phyloP scores from a whole-genome alignment of 2,113 vertebrate species.

The Conger conger region DNA sequence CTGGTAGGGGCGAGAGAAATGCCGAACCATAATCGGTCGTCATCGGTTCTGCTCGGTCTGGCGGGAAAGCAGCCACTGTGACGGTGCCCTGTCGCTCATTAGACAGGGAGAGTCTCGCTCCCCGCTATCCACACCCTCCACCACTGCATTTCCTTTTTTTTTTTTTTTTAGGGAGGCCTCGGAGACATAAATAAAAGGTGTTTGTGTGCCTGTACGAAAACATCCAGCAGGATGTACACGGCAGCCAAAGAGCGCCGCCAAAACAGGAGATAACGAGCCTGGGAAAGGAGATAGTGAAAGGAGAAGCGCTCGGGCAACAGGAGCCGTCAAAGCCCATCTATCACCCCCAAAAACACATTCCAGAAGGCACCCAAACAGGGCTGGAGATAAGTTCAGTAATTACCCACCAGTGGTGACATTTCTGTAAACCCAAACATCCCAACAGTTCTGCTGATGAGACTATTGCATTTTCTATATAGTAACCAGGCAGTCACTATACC shows the following conservation, averaged over 20 bases:
- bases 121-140: too few relatives aligned
- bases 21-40: constrained; percentile 3
- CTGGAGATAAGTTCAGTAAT: background rate
- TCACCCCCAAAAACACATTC: background rate
- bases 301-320: background rate
- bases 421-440: background rate
- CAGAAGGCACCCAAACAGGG: background rate
- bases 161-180: constrained; percentile 35
- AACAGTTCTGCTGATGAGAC: background rate
- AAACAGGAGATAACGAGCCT: constrained; percentile 6
- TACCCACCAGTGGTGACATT: background rate
- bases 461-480: background rate
- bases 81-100: constrained; percentile 15
- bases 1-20: constrained; percentile 21
- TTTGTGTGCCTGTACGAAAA: constrained; percentile 4
- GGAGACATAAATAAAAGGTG: constrained; percentile 20
- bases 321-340: background rate
- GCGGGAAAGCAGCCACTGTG: background rate
- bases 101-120: background rate
- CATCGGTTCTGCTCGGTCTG: background rate
- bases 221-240: constrained; percentile 8
- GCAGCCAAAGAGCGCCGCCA: background rate
- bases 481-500: background rate
- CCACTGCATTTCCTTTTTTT: constrained; percentile 47
- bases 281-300: constrained; percentile 18